Conservation (phyloP, 2,113 vertebrate genomes). For the Geococcyx californianus region DNA sequence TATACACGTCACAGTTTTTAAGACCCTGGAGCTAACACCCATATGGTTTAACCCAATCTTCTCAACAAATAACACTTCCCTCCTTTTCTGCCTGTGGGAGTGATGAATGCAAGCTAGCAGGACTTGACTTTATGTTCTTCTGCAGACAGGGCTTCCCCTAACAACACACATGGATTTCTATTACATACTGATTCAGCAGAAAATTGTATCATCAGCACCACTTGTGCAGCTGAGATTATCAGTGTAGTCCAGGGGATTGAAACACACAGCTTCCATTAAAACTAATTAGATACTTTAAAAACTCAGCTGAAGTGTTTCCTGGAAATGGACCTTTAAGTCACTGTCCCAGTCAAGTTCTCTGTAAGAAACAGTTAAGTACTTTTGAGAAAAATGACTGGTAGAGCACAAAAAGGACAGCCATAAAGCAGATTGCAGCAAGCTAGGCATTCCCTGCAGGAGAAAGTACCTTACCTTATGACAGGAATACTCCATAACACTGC, state of each 20-base stretch:
- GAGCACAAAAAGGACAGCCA: neutral
- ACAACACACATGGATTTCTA: constrained; percentile 18
- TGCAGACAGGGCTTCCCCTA: constrained; percentile 1
- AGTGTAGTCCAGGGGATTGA: neutral
- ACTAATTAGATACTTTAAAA: constrained; percentile 6
- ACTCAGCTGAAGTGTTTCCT: neutral
- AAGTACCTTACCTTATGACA: neutral
- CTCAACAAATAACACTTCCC: neutral
- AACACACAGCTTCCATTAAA: constrained; percentile 27
- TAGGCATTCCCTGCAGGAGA: neutral
- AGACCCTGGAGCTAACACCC: neutral
- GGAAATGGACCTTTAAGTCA: neutral
- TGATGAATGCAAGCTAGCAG: neutral
- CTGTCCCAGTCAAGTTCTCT: neutral
- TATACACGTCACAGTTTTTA: neutral
- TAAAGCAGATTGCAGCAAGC: neutral
- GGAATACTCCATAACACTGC: neutral
- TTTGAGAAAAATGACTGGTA: neutral
- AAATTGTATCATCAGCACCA: constrained; percentile 21
- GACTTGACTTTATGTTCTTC: neutral
- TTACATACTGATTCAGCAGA: constrained; percentile 39
- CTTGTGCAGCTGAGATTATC: constrained; percentile 13
- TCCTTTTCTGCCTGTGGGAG: neutral
- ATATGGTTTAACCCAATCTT: neutral
- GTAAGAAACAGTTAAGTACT: neutral